Base-by-base conservation (phyloP, 2,113 vertebrate species). In the Trichomycterus rosablanca region DNA sequence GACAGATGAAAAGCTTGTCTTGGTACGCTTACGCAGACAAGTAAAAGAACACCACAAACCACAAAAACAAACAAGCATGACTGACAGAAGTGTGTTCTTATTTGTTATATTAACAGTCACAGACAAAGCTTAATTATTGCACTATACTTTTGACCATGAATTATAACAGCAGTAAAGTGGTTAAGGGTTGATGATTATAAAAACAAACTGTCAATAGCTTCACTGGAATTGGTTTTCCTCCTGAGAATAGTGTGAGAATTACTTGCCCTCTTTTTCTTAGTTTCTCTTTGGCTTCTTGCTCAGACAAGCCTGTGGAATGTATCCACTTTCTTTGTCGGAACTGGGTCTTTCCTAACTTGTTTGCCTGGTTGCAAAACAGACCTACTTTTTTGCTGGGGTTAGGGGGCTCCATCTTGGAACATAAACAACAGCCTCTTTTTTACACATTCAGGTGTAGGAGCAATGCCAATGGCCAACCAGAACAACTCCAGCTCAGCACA, bases 281-380 rank as follows among this genome's bases (percentile, higher is more conserved):
- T 32, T 14, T 12, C 24, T 51, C 37, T 62, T 37, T 34, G 20
- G 59, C n/a, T 56, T 37, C 49, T 43, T 72, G 70, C 70, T 72
- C 59, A 68, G 65, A 72, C 70, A 72, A 63, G 65, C 50, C 54
- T 55, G 28, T 59, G 70, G 71, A 68, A 73, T 73, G 59, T 52
- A 48, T 48, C 28, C 20, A 8, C 37, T 42, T 46, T 50, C 39
- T 66, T 11, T 26, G 16, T 7, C 5, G n/a, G 15, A 50, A 54
- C 11, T 48, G 28, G 11, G 14, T 59, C 45, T 46, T 51, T 52
- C 24, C 45, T 40, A 28, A 3, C 46, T 37, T 59, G 34, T 67
- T 65, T 8, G 34, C 49, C 49, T 18, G 32, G 62, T 28, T 34
- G 10, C 16, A 43, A 11, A n/a, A 45, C 16, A 39, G 51, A 60